A percentile compares a stretch with the other conserved stretches of the same genome.
Conservation (phyloP, 2,113 vertebrate species). For the Amblyopsis rosae region DNA sequence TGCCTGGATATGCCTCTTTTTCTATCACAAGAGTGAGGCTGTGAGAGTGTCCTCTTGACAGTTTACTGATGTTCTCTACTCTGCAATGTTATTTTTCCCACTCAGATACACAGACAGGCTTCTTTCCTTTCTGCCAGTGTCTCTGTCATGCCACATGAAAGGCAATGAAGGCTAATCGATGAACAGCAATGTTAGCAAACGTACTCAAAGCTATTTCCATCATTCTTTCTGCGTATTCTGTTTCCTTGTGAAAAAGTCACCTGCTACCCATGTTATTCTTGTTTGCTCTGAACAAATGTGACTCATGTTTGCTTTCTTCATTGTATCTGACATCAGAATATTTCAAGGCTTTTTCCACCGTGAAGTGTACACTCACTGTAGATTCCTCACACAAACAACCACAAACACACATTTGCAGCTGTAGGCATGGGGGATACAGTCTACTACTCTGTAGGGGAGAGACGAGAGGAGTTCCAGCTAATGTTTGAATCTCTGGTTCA, state of each 20-base stretch:
- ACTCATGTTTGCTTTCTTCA: too few species aligned
- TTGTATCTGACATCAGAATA: too few species aligned
- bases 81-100: constrained; percentile 44
- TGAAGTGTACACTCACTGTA: not conserved
- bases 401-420: not conserved
- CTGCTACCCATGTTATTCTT: too few species aligned
- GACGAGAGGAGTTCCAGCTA: too few species aligned
- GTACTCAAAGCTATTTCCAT: constrained; percentile 25
- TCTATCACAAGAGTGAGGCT: constrained; percentile 45
- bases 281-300: too few species aligned
- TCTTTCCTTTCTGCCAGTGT: constrained; percentile 30
- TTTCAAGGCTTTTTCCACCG: not conserved
- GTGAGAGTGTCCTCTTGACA: constrained; percentile 45
- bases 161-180: constrained; percentile 21
- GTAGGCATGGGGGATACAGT: too few species aligned
- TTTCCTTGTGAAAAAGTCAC: too few species aligned
- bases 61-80: constrained; percentile 38
- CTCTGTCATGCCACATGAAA: constrained; percentile 28
- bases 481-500: too few species aligned
- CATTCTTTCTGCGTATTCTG: not conserved
- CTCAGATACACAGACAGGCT: constrained; percentile 52
- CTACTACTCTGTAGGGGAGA: too few species aligned
- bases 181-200: constrained; percentile 19
- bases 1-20: constrained; percentile 40
- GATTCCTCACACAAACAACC: not conserved